These are phyloP conservation scores for Scelioninae gen. 1 DNA, from an alignment of 2,888 invertebrate species.

Conservation along the genomic window DNA sequence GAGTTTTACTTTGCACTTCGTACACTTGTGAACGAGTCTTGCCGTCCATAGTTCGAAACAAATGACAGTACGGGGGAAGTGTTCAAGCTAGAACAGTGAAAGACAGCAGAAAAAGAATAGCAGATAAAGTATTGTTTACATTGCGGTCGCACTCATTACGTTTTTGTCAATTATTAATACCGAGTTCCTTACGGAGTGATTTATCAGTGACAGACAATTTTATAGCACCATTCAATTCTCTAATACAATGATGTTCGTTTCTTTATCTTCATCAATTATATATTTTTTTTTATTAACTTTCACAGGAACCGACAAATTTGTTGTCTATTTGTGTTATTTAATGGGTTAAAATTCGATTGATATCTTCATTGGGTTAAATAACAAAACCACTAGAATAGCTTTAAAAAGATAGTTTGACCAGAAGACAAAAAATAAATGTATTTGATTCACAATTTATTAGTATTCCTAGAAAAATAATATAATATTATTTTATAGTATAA, in stretches of 20 bases:
- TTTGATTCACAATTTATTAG: too few relatives aligned
- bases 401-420: too few relatives aligned
- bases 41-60: background rate
- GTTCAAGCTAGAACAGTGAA: slow-evolving; percentile 1
- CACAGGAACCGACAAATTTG: too few relatives aligned
- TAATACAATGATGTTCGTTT: slow-evolving; percentile 40
- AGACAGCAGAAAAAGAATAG: slow-evolving; percentile 12
- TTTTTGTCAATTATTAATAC: slow-evolving; percentile 42
- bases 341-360: too few relatives aligned
- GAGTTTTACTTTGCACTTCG: background rate
- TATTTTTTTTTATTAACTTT: too few relatives aligned
- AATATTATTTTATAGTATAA: too few relatives aligned
- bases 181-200: slow-evolving; percentile 7
- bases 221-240: slow-evolving; percentile 16
- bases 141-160: slow-evolving; percentile 58
- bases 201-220: slow-evolving; percentile 25
- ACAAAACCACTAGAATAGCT: too few relatives aligned
- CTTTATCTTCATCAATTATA: too few relatives aligned
- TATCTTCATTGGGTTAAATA: too few relatives aligned
- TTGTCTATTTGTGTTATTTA: too few relatives aligned
- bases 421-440: too few relatives aligned
- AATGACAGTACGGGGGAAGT: background rate
- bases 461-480: too few relatives aligned
- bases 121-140: slow-evolving; percentile 69
- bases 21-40: background rate